Evolutionary conservation across 2,888 invertebrate species (phyloP), one percentile per base, ranked within the genome.

Genomic region (Caenorhabditis doughertyi): DNA sequence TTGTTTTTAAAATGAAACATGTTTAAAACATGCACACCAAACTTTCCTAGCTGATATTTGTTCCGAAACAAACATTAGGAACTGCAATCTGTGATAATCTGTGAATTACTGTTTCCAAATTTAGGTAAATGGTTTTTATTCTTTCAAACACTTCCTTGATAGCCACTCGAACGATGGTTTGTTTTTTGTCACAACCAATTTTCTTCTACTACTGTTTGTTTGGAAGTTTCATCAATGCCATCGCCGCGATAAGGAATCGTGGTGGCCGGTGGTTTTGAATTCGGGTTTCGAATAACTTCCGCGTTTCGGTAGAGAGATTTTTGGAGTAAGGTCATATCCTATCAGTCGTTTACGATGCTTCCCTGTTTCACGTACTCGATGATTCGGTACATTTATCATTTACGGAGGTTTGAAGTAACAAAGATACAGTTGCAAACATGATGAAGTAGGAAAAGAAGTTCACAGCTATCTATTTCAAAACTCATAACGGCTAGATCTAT

Each of bases 211-310:
- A 55, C 58, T 58, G 29, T 64, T 49, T 58, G 51, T 65, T 44
- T 47, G 55, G n/a, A 47, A 58, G 67, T 76, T 76, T 67, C 67
- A 76, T 76, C 67, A 67, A 58, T 65, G 67, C 58, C 74, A 65
- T 67, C 67, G 58, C 49, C 65, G 58, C 47, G 74, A 76, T 67
- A 76, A 76, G 39, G 13, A 67, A 76, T 47, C 35, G 47, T 56
- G 65, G 74, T 25, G 56, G 32, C 47, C 32, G 65, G 21, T 5
- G 56, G 56, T 67, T 67, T 76, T 44, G 58, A 76, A 58, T 76
- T 67, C 49, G 62, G 56, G 23, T 67, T 76, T 27, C 39, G n/a
- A 67, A 76, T 58, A 67, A 67, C 74, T 76, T 76, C 74, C 74
- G 65, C 51, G n/a, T 76, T 58, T 76, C 18, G 32, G 21, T 55